A percentile compares a stretch with the other conserved stretches of the same genome.
Conservation (phyloP, 2,113 vertebrate genomes). For the Ranitomeya variabilis region DNA sequence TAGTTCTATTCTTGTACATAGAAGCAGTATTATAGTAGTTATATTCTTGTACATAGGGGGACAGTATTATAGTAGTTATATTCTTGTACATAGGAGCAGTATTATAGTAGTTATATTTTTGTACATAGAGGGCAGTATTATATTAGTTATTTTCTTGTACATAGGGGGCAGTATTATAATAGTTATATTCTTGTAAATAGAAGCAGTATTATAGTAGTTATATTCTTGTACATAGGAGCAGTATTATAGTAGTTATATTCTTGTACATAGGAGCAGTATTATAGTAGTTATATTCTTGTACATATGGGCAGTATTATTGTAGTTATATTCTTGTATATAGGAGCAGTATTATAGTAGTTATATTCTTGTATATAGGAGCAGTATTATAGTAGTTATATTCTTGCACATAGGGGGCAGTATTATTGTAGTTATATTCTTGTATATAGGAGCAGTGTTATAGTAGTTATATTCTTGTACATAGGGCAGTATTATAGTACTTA, state of each 20-base stretch:
- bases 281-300: not conserved
- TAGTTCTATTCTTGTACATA: no score
- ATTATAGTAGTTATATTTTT: slow-evolving; percentile 11
- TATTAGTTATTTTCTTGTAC: not conserved
- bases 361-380: not conserved
- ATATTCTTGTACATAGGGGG: not conserved
- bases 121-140: slow-evolving; percentile 16
- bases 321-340: slow-evolving; percentile 7
- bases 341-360: no score
- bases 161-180: slow-evolving; percentile 3
- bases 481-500: slow-evolving; percentile 11
- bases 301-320: not conserved
- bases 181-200: slow-evolving; percentile 3
- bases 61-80: not conserved
- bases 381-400: not conserved
- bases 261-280: slow-evolving; percentile 1
- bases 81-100: not conserved
- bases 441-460: not conserved
- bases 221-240: not conserved
- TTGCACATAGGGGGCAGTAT: not conserved
- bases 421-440: slow-evolving; percentile 11
- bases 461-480: slow-evolving; percentile 2
- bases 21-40: not conserved
- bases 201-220: slow-evolving; percentile 5
- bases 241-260: slow-evolving; percentile 15